These are phyloP conservation scores for Coenobita brevimanus DNA, from an alignment of 1,140 invertebrate species.

Conservation along the genomic window DNA sequence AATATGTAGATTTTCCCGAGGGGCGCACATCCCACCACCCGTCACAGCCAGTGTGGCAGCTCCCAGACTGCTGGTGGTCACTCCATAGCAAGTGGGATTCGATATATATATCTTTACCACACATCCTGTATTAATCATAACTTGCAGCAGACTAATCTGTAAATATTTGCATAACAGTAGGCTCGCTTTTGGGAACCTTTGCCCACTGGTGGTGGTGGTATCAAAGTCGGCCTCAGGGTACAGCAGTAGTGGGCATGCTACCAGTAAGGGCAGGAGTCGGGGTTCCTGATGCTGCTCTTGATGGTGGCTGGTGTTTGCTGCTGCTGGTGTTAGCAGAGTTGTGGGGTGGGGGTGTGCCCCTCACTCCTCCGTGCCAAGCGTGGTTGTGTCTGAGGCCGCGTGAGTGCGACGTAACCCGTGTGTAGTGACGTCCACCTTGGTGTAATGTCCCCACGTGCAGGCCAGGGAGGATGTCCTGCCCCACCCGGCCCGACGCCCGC, in stretches of 20 bases:
- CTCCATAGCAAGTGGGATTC: constrained; percentile 16
- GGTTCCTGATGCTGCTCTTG: not conserved
- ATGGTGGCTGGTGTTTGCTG: constrained; percentile 25
- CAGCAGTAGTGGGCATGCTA: constrained; percentile 30
- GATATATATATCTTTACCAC: not conserved
- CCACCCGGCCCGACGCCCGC: constrained; percentile 38
- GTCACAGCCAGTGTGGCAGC: constrained; percentile 56
- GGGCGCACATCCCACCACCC: constrained; percentile 49
- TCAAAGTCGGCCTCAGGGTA: constrained; percentile 32
- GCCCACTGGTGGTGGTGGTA: constrained; percentile 49
- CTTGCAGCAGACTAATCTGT: constrained; percentile 23
- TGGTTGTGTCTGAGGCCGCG: constrained; percentile 64
- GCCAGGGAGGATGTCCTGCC: constrained; percentile 51
- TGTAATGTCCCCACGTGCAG: constrained; percentile 52
- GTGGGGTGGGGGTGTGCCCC: constrained; percentile 49
- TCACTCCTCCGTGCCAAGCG: constrained; percentile 66
- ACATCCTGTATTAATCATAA: constrained; percentile 6
- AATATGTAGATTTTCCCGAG: constrained; percentile 53
- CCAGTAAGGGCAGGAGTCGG: constrained; percentile 16
- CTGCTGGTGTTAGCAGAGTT: constrained; percentile 16
- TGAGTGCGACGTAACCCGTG: constrained; percentile 60
- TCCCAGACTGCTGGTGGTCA: constrained; percentile 39
- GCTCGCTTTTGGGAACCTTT: constrained; percentile 38
- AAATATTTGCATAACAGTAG: constrained; percentile 51
- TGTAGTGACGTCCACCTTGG: constrained; percentile 62